A percentile compares a stretch with the other conserved stretches of the same genome.
Conservation (phyloP, 2,113 vertebrate genomes). For the Cyanoramphus novaezelandiae region DNA sequence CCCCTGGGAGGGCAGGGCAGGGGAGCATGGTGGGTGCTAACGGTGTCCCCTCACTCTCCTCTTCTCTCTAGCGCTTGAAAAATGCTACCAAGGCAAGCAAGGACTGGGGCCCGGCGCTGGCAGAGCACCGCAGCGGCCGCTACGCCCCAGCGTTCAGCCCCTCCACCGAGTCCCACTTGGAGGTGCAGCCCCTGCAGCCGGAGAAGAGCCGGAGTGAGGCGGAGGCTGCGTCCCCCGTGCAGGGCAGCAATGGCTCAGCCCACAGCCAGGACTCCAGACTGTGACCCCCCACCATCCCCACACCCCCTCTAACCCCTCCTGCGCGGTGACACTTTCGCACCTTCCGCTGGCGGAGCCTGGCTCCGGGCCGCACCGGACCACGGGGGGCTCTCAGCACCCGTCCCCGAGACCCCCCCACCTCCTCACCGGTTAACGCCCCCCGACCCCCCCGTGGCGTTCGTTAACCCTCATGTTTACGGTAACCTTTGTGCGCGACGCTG, state of each 20-base stretch:
- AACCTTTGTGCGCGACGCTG: constrained; percentile 52
- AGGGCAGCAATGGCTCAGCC: constrained; percentile 92
- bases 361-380: constrained; percentile 39
- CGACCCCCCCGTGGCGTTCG: background rate
- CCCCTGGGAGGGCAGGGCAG: background rate
- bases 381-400: constrained; percentile 24
- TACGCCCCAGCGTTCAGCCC: constrained; percentile 78
- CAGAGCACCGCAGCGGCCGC: constrained; percentile 91
- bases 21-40: background rate
- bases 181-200: constrained; percentile 84
- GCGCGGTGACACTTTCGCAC: constrained; percentile 46
- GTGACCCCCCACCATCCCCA: constrained; percentile 49
- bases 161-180: constrained; percentile 80
- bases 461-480: constrained; percentile 66
- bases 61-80: constrained; percentile 87
- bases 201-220: constrained; percentile 85
- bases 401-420: background rate
- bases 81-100: constrained; percentile 85
- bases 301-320: constrained; percentile 50
- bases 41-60: background rate
- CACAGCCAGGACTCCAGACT: constrained; percentile 90
- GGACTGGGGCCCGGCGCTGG: constrained; percentile 92
- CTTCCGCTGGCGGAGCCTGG: constrained; percentile 70
- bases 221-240: constrained; percentile 74
- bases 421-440: background rate